These are phyloP conservation scores for Thermophis baileyi DNA, from an alignment of 2,113 vertebrate species.

Conservation along the genomic window DNA sequence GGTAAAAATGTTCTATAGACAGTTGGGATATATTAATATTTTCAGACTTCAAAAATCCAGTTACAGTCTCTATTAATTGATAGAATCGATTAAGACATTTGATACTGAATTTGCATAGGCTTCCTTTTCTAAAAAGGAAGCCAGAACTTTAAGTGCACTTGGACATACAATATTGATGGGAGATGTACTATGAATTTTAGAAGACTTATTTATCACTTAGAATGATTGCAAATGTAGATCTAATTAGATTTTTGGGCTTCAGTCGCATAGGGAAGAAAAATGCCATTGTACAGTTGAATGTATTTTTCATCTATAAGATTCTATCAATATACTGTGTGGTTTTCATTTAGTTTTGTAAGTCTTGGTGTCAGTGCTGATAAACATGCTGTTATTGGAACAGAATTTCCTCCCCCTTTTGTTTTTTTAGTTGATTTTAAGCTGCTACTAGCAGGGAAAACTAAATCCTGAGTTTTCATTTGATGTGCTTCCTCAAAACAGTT, in stretches of 20 bases:
- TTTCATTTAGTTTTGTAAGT: constrained; percentile 57
- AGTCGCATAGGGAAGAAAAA: constrained; percentile 24
- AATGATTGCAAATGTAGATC: constrained; percentile 53
- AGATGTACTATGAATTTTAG: constrained; percentile 34
- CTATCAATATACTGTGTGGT: constrained; percentile 40
- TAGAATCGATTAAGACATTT: background rate
- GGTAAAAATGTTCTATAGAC: background rate
- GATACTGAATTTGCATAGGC: constrained; percentile 35
- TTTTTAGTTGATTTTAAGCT: constrained; percentile 17
- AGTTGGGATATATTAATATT: background rate
- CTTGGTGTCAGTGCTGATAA: constrained; percentile 57
- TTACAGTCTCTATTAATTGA: background rate
- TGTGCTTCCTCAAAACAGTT: constrained; percentile 20
- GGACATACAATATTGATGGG: constrained; percentile 49
- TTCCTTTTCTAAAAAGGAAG: constrained; percentile 41
- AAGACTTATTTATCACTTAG: constrained; percentile 52
- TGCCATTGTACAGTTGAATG: constrained; percentile 28
- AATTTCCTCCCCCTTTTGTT: constrained; percentile 1
- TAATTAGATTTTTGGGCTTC: constrained; percentile 50
- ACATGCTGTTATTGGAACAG: constrained; percentile 31
- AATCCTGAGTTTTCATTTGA: constrained; percentile 20
- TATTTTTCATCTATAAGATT: constrained; percentile 28
- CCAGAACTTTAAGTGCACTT: constrained; percentile 44
- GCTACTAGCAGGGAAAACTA: background rate
- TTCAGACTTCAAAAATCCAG: background rate